Conservation (phyloP, 2,888 invertebrate species). For the Spodoptera picta region DNA sequence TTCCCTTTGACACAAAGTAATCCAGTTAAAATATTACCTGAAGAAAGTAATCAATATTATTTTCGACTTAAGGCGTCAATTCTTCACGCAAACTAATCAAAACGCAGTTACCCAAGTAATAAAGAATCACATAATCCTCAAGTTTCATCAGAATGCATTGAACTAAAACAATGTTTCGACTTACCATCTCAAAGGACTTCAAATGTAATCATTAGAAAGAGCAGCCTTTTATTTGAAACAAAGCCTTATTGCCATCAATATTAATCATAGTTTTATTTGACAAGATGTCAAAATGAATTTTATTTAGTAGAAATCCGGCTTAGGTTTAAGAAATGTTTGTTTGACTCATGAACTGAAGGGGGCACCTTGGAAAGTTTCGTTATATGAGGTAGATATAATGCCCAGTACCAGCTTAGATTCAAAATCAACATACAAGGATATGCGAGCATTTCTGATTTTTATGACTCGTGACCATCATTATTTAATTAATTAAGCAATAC, state of each 20-base stretch:
- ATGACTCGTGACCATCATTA: no score
- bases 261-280: slow-evolving; percentile 50
- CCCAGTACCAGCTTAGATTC: no score
- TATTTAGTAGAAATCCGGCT: slow-evolving; percentile 23
- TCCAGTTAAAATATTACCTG: no score
- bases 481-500: no score
- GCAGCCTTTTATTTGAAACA: slow-evolving; percentile 38
- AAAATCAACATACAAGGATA: no score
- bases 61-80: background rate
- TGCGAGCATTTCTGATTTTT: no score
- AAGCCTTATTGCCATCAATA: slow-evolving; percentile 43
- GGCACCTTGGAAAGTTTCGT: slow-evolving; percentile 37
- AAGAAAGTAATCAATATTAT: background rate
- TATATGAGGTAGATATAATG: no score
- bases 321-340: background rate
- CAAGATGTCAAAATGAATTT: slow-evolving; percentile 48
- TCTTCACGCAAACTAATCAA: slow-evolving; percentile 14
- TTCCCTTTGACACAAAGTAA: background rate
- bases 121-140: slow-evolving; percentile 23
- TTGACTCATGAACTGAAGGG: slow-evolving; percentile 52
- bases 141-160: slow-evolving; percentile 45
- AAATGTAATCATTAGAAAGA: slow-evolving; percentile 50
- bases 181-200: slow-evolving; percentile 39
- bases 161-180: slow-evolving; percentile 36
- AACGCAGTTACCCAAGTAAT: slow-evolving; percentile 22